phyloP scores from a whole-genome alignment of 2,797 vertebrate species.

The Diplodus puntazzo region DNA sequence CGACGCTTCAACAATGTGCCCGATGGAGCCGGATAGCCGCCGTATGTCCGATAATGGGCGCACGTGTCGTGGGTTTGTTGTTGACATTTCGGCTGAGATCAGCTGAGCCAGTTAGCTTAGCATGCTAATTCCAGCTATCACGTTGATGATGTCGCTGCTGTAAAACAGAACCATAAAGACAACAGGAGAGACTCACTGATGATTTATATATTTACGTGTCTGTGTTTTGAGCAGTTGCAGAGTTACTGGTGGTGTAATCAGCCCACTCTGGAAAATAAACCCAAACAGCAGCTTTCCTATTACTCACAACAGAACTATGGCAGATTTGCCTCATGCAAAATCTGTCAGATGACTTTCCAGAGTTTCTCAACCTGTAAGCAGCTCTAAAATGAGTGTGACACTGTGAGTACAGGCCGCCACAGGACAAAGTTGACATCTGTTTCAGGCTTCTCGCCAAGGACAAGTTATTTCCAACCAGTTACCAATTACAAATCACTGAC shows the following conservation, averaged over 20 bases:
- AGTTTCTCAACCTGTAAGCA: constrained; percentile 22
- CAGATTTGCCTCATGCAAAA: not conserved
- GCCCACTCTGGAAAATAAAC: not conserved
- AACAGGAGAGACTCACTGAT: not conserved
- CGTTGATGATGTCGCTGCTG: not conserved
- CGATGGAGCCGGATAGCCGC: too few relatives aligned
- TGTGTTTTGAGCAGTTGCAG: not conserved
- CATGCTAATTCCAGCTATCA: constrained; percentile 32
- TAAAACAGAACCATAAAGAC: not conserved
- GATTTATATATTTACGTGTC: not conserved
- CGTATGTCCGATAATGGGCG: constrained; percentile 66
- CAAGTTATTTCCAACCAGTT: not conserved
- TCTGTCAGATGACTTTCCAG: constrained; percentile 23
- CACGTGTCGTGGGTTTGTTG: constrained; percentile 33
- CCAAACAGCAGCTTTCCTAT: not conserved
- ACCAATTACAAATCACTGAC: not conserved
- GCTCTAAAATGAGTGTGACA: not conserved
- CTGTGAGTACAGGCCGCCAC: not conserved
- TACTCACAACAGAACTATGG: not conserved
- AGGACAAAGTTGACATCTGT: not conserved
- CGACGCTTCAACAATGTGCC: not conserved
- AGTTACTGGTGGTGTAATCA: not conserved
- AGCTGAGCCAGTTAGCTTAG: constrained; percentile 64
- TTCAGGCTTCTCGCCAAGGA: not conserved
- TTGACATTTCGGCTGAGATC: constrained; percentile 61